Evolutionary conservation across 2,888 invertebrate genomes (phyloP).

Genomic region (Baccha elongata): DNA sequence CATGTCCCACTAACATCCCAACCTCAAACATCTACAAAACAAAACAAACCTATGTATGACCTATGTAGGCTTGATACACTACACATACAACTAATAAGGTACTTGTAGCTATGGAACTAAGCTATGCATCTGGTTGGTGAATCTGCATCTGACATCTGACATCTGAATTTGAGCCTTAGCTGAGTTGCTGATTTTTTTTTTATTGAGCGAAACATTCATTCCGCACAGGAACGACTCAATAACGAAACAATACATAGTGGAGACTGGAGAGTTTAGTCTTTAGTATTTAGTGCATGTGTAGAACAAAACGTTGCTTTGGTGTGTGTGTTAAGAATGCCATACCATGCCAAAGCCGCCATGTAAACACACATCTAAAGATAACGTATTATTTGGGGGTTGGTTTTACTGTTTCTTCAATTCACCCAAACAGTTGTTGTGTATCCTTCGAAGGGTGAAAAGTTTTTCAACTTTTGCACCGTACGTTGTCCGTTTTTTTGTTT

Average conservation of each 20-base stretch:
- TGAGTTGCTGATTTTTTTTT: background rate
- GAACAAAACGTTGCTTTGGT: constrained; percentile 47
- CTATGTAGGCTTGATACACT: too few species aligned
- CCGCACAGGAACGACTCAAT: constrained; percentile 71
- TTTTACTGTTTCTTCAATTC: constrained; percentile 78
- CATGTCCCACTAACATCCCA: too few species aligned
- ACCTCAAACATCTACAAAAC: too few species aligned
- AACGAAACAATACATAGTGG: constrained; percentile 73
- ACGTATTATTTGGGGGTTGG: constrained; percentile 76
- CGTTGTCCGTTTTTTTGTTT: constrained; percentile 77
- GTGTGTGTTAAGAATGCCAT: constrained; percentile 76
- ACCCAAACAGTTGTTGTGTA: constrained; percentile 82
- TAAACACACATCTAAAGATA: constrained; percentile 71
- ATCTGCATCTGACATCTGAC: too few species aligned
- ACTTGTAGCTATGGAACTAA: background rate
- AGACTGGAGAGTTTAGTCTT: too few species aligned
- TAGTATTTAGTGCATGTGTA: constrained; percentile 28
- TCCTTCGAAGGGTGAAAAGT: constrained; percentile 83
- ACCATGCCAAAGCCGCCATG: constrained; percentile 75
- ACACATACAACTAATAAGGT: background rate
- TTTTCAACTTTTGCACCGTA: constrained; percentile 80
- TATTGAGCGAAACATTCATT: constrained; percentile 32
- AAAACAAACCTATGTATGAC: too few species aligned
- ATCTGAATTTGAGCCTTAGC: too few species aligned
- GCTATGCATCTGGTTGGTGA: too few species aligned